Conservation (phyloP, 2,113 vertebrate species). For the Nyctibius bracteatus region DNA sequence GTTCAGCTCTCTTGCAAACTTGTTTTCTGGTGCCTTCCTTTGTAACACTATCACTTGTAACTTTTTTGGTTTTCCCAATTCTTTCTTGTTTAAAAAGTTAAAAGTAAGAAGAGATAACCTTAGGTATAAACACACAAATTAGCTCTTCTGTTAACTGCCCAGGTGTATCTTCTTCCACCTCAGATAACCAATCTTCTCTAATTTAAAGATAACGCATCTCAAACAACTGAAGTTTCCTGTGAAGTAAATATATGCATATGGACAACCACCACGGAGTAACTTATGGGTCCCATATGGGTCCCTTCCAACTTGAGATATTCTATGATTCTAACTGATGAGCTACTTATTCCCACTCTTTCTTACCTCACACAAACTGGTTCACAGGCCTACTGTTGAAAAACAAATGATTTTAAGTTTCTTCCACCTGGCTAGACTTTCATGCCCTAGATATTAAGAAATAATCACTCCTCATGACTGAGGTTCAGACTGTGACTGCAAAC, state of each 20-base stretch:
- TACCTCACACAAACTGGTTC: not conserved
- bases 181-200: not conserved
- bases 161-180: not conserved
- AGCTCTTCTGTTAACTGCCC: not conserved
- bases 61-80: not conserved
- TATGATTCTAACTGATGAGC: not conserved
- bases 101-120: not conserved
- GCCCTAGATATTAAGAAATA: not conserved
- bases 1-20: not conserved
- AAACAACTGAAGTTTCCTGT: not conserved
- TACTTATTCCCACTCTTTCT: not conserved
- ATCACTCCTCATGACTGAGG: not conserved
- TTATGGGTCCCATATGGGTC: not conserved
- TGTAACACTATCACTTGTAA: not conserved
- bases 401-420: not conserved
- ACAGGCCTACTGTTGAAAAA: not conserved
- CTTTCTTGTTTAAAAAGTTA: not conserved
- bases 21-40: not conserved
- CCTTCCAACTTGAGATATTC: not conserved
- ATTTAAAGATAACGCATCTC: not conserved
- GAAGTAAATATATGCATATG: accelerated
- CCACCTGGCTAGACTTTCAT: not conserved
- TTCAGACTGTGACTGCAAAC: not conserved
- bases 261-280: not conserved
- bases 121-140: not conserved